phyloP scores from a whole-genome alignment of 2,113 vertebrate genomes.

The Upupa epops region DNA sequence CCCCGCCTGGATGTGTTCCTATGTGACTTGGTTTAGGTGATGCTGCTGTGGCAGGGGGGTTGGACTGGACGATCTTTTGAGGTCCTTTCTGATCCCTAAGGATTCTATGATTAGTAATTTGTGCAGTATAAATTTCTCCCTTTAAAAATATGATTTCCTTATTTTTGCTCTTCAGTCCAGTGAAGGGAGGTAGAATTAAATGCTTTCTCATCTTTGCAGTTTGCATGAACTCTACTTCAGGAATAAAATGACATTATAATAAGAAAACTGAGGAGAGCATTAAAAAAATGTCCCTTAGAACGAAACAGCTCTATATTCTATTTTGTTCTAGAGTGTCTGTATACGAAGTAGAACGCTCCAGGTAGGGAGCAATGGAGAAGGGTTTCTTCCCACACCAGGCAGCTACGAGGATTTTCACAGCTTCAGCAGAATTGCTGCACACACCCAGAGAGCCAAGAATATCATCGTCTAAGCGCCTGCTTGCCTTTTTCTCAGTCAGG shows the following conservation, averaged over 20 bases:
- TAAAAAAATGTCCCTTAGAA: not conserved
- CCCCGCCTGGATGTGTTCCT: too few relatives aligned
- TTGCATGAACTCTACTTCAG: not conserved
- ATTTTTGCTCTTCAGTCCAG: not conserved
- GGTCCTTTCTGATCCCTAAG: too few relatives aligned
- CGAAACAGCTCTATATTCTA: rapidly evolving
- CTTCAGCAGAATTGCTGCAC: not conserved
- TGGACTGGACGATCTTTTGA: too few relatives aligned
- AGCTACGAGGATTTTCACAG: not conserved
- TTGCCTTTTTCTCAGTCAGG: not conserved
- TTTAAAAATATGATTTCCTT: not conserved
- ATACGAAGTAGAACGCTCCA: not conserved
- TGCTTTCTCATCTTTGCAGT: not conserved
- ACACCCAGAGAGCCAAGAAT: not conserved
- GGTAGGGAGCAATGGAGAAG: not conserved
- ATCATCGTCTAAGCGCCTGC: not conserved
- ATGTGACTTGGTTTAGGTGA: too few relatives aligned
- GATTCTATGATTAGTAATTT: not conserved
- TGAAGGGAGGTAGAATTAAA: not conserved
- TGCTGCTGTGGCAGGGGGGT: too few relatives aligned
- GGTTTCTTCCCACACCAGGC: not conserved
- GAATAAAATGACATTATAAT: not conserved
- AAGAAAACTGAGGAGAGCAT: not conserved
- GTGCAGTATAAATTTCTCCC: not conserved
- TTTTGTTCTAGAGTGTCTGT: rapidly evolving